phyloP scores from a whole-genome alignment of 1,140 invertebrate species.

The Drosophila ambigua region DNA sequence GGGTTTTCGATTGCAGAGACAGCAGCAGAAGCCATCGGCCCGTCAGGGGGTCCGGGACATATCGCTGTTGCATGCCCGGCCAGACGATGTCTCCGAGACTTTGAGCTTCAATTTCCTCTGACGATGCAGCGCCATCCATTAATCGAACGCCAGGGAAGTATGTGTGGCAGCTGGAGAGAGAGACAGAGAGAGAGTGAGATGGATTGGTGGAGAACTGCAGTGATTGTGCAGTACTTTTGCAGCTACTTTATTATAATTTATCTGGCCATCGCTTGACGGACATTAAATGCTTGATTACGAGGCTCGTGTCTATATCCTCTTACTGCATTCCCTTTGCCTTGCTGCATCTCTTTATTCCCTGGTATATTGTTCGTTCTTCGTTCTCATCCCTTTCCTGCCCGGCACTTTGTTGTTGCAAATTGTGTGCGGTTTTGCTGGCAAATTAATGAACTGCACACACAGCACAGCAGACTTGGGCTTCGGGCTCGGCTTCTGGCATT shows the following conservation, averaged over 20 bases:
- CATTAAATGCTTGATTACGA: constrained; percentile 29
- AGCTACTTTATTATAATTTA: constrained; percentile 33
- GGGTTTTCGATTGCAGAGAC: too few species aligned
- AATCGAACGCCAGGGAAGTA: not conserved
- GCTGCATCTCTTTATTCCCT: too few species aligned
- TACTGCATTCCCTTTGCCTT: too few species aligned
- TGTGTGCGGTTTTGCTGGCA: constrained; percentile 49
- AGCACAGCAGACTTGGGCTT: not conserved
- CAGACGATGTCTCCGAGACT: too few species aligned
- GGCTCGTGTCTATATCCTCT: not conserved
- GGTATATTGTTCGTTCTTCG: too few species aligned
- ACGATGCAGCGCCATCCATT: too few species aligned
- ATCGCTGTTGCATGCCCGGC: too few species aligned
- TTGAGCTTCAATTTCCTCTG: too few species aligned
- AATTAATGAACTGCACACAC: constrained; percentile 32
- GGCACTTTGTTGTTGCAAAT: constrained; percentile 37
- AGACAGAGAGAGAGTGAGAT: constrained; percentile 2
- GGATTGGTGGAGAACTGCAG: not conserved
- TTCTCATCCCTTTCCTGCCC: not conserved
- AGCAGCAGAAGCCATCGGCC: too few species aligned
- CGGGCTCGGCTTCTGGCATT: not conserved
- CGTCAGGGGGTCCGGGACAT: too few species aligned
- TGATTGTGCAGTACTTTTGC: constrained; percentile 33
- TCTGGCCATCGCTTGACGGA: constrained; percentile 15
- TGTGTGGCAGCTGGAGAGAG: not conserved